phyloP scores from a whole-genome alignment of 2,888 invertebrate genomes.

The Drosophila fungiperda region DNA sequence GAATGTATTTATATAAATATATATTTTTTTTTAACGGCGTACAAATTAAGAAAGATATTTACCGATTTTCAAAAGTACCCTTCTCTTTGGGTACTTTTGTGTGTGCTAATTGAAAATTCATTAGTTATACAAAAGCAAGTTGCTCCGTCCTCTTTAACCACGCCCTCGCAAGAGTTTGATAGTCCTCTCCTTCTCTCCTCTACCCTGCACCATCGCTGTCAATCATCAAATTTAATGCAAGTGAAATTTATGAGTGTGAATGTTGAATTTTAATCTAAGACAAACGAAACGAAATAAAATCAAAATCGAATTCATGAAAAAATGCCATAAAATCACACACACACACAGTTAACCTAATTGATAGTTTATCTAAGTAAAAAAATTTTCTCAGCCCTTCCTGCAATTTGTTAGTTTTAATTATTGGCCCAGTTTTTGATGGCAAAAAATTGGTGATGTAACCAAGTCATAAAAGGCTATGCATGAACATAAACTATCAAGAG shows the following conservation, averaged over 20 bases:
- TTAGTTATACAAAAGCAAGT: slow-evolving; percentile 26
- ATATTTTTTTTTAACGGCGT: background rate
- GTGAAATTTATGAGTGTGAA: slow-evolving; percentile 79
- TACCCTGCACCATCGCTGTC: background rate
- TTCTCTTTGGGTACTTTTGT: no score
- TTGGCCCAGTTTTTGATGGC: slow-evolving; percentile 45
- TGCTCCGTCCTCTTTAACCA: slow-evolving; percentile 33
- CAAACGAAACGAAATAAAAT: slow-evolving; percentile 37
- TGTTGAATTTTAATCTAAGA: slow-evolving; percentile 66
- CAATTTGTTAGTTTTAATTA: slow-evolving; percentile 3
- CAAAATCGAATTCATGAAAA: slow-evolving; percentile 34
- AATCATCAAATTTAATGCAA: slow-evolving; percentile 66
- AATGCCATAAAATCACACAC: slow-evolving; percentile 27
- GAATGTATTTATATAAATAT: background rate
- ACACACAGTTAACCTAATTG: slow-evolving; percentile 45
- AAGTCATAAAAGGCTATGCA: slow-evolving; percentile 44
- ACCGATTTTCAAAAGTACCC: slow-evolving; percentile 31
- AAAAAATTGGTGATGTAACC: slow-evolving; percentile 42
- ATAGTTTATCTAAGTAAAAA: slow-evolving; percentile 42
- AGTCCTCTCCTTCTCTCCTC: background rate
- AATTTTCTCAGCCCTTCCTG: background rate
- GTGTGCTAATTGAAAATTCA: slow-evolving; percentile 65
- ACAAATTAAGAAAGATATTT: slow-evolving; percentile 11
- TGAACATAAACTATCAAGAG: slow-evolving; percentile 28
- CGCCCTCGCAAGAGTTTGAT: background rate